A percentile compares a stretch with the other conserved stretches of the same genome.
Conservation (phyloP, 1,140 invertebrate species). For the Centruroides sculpturatus region DNA sequence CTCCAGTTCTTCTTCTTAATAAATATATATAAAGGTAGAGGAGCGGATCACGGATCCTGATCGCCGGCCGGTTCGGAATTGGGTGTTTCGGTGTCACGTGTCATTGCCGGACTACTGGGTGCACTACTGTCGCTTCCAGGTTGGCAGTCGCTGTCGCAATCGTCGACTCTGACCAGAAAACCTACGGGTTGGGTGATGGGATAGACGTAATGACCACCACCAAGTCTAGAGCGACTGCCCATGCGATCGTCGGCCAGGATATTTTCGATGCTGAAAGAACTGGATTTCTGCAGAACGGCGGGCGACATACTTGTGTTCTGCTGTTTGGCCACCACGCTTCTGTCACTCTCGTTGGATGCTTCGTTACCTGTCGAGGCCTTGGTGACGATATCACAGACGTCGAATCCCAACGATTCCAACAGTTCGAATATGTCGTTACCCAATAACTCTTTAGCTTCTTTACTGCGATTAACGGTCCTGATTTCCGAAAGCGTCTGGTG, state of each 20-base stretch:
- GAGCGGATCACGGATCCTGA: no score
- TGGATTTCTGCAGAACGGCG: constrained; percentile 3
- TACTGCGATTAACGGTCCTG: constrained; percentile 14
- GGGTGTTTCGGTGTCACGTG: not conserved
- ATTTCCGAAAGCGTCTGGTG: constrained; percentile 20
- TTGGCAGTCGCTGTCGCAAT: constrained; percentile 2
- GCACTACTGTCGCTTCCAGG: constrained; percentile 9
- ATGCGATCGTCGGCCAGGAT: constrained; percentile 10
- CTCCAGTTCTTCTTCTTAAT: no score
- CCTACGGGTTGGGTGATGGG: constrained; percentile 12
- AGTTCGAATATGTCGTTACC: constrained; percentile 18
- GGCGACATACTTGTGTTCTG: not conserved
- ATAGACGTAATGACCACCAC: not conserved
- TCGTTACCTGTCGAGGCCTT: not conserved
- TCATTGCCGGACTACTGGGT: constrained; percentile 8
- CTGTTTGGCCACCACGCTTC: not conserved
- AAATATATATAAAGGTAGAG: no score
- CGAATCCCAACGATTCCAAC: constrained; percentile 17
- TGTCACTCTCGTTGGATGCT: not conserved
- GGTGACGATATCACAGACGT: constrained; percentile 11
- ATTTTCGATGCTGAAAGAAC: constrained; percentile 15
- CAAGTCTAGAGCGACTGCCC: not conserved
- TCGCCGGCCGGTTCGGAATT: constrained; percentile 1
- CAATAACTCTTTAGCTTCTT: constrained; percentile 19
- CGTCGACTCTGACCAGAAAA: constrained; percentile 8